These are phyloP conservation scores for Micromussa lordhowensis DNA, from an alignment of 92 coral and sea anemone genomes.

Conservation along the genomic window DNA sequence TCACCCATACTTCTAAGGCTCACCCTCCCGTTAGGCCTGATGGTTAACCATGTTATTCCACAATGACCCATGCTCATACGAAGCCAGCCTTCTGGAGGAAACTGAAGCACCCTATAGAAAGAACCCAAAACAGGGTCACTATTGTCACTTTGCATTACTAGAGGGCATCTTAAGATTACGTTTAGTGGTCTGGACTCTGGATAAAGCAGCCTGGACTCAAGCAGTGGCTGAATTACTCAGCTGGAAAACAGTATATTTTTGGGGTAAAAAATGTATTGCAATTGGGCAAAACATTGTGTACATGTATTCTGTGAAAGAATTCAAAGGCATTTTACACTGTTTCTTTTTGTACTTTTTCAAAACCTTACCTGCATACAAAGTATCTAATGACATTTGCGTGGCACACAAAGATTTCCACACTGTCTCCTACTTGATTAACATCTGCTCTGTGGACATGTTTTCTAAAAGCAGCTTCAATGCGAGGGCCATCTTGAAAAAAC, in stretches of 20 bases:
- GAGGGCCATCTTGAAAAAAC: constrained; percentile 92
- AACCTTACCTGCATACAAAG: constrained; percentile 92
- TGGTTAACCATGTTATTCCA: constrained; percentile 92
- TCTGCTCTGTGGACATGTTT: constrained; percentile 96
- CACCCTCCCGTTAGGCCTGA: constrained; percentile 91
- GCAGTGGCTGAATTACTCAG: neutral
- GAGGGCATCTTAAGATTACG: neutral
- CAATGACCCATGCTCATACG: constrained; percentile 94
- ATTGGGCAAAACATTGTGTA: too few species aligned
- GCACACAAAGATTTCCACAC: constrained; percentile 90
- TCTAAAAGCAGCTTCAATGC: constrained; percentile 99
- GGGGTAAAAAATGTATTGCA: too few species aligned
- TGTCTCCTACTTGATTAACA: constrained; percentile 85
- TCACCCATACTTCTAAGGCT: constrained; percentile 83
- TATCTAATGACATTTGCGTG: constrained; percentile 98
- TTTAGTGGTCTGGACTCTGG: neutral
- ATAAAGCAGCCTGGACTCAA: neutral
- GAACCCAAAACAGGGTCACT: neutral
- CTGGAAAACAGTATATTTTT: neutral
- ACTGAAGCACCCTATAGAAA: constrained; percentile 87
- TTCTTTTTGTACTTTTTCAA: too few species aligned
- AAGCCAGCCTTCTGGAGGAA: constrained; percentile 98
- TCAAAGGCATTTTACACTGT: too few species aligned
- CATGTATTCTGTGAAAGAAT: too few species aligned
- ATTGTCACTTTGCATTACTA: neutral